Evolutionary conservation across 2,797 vertebrate genomes (phyloP).

Genomic region (Coreius guichenoti): DNA sequence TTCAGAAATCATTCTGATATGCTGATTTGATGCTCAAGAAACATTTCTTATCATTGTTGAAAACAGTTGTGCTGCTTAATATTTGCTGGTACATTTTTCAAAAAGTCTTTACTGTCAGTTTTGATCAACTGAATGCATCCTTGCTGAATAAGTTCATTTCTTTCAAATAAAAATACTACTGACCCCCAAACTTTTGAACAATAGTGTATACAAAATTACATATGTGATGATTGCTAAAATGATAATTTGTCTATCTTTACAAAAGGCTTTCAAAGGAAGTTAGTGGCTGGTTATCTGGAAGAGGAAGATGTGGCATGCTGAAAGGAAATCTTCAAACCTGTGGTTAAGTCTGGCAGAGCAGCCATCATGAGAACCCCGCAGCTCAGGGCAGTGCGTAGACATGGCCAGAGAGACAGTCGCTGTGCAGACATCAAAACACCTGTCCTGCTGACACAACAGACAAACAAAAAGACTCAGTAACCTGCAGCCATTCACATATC

Average conservation of each 20-base stretch:
- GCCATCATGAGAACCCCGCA: conserved; percentile 71
- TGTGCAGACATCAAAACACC: conserved; percentile 75
- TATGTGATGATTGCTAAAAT: not conserved
- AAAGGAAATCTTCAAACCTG: conserved; percentile 69
- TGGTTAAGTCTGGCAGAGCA: conserved; percentile 61
- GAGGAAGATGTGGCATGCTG: conserved; percentile 28
- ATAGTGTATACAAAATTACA: not conserved
- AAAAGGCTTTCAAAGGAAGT: not conserved
- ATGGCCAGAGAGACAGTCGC: conserved; percentile 61
- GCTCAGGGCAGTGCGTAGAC: conserved; percentile 66
- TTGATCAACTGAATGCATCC: not conserved
- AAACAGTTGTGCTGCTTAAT: not conserved
- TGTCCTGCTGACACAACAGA: conserved; percentile 63
- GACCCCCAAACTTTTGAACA: not conserved
- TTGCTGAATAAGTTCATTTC: not conserved
- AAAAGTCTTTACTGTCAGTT: not conserved
- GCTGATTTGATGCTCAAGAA: not conserved
- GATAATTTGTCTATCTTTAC: not conserved
- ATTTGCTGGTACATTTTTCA: too few relatives aligned
- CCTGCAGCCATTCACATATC: not conserved
- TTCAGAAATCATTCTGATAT: not conserved
- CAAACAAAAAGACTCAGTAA: not conserved
- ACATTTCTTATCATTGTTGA: not conserved
- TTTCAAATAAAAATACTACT: not conserved
- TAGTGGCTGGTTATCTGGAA: conserved; percentile 17